Percentiles rank a stretch among this genome's conserved stretches.
Conservation (phyloP, 2,797 vertebrate species). For the Momotus momota region DNA sequence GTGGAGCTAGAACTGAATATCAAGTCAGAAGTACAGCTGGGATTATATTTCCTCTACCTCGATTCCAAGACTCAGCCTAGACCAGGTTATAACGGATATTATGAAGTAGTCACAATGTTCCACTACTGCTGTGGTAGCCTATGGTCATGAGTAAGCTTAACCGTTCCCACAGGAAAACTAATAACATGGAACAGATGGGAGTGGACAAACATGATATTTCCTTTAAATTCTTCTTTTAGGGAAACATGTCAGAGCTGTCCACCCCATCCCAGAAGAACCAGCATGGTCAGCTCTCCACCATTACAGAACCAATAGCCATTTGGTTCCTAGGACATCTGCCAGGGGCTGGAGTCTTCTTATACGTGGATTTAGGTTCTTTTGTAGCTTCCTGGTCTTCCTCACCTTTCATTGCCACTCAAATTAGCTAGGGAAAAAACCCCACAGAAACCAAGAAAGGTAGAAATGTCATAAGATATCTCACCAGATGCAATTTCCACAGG, state of each 20-base stretch:
- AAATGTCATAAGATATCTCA: not conserved
- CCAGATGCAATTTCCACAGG: not conserved
- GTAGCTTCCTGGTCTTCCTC: not conserved
- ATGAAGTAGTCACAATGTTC: not conserved
- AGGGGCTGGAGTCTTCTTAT: not conserved
- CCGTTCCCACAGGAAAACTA: not conserved
- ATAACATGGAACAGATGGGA: not conserved
- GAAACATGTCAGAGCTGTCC: not conserved
- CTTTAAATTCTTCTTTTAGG: not conserved
- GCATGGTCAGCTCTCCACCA: fast-evolving
- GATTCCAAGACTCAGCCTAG: not conserved
- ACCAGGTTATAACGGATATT: not conserved
- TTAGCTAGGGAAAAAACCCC: not conserved
- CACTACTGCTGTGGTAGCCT: not conserved
- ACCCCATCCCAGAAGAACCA: not conserved
- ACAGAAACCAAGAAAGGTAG: not conserved
- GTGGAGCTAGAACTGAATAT: not conserved
- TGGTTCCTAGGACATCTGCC: not conserved
- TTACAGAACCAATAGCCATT: not conserved
- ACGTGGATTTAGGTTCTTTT: not conserved
- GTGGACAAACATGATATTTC: not conserved
- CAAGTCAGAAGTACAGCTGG: not conserved
- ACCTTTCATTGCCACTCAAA: not conserved
- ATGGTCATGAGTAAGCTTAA: not conserved
- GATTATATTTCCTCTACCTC: not conserved